Base-by-base conservation (phyloP, 1,140 invertebrate species). In the Calliphora vicina region DNA sequence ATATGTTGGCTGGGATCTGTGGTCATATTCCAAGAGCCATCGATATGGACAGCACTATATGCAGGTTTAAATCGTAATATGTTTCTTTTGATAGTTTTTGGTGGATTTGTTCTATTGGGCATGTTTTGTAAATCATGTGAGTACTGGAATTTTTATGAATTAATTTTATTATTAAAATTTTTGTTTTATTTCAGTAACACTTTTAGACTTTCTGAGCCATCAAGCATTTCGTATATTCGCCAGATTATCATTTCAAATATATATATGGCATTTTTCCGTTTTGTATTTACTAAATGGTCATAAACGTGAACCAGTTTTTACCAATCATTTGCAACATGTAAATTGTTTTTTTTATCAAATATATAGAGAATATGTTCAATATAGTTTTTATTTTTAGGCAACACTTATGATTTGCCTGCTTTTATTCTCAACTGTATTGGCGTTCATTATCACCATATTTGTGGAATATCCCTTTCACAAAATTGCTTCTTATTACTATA, bases 41-140 rank as follows among this genome's bases (percentile, higher is more conserved):
- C 89, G 1, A 81, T 90, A 61, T 90, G 86, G 86, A 35, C 87
- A 61, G 87, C 89, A 4, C 12, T 89, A 2, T 90, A 90, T 82
- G 87, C 88, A 3, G 87, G 86, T 4, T 5, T 89, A 1, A 87
- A 89, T 61, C 87, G 86, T 72, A 90, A 87, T 85, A 27, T 89
- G 6, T 82, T 72, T 72, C 73, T 87, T 15, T 17, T 88, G 27
- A 82, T 89, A 1, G 87, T 85, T 42, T 6, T 57, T 17, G 85
- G 85, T 0, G 85, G 81, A 2, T 87, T 86, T 26, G 84, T 27
- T n/a, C 27, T 90, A n/a, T 83, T 83, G 20, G 82, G 86, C 72
- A 88, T 88, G 86, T 85, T 84, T 82, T 84, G 84, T 13, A 88
- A 89, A 82, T 76, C 87, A 84, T 86, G 89, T 90, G 86, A 84